These are phyloP conservation scores for Danio rerio DNA, from an alignment of 2,113 vertebrate species.

Conservation along the genomic window DNA sequence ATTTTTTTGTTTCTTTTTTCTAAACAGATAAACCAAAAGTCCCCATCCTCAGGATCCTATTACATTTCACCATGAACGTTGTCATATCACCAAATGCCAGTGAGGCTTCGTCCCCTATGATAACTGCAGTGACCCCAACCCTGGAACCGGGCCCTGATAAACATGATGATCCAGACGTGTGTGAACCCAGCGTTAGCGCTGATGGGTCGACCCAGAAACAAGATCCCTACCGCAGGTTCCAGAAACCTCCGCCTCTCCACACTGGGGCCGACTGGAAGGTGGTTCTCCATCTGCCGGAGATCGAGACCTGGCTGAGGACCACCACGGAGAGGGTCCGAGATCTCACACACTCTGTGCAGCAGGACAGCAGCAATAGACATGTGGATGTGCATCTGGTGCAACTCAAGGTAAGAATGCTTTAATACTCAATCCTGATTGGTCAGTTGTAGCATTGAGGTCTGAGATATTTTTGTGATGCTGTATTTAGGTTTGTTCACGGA, in stretches of 20 bases:
- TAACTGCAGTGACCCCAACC: slow-evolving; percentile 87
- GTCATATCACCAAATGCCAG: slow-evolving; percentile 81
- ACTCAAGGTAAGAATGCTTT: slow-evolving; percentile 86
- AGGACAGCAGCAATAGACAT: slow-evolving; percentile 87
- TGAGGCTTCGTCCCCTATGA: slow-evolving; percentile 85
- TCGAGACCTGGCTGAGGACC: slow-evolving; percentile 93
- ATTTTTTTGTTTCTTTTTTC: slow-evolving; percentile 47
- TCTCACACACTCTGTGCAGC: slow-evolving; percentile 91
- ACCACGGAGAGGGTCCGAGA: slow-evolving; percentile 89
- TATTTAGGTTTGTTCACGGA: background rate
- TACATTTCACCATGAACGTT: slow-evolving; percentile 82
- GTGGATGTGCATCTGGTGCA: slow-evolving; percentile 96
- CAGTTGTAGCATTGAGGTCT: background rate
- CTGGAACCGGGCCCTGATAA: slow-evolving; percentile 66
- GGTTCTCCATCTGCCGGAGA: slow-evolving; percentile 94
- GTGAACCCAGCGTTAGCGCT: slow-evolving; percentile 62
- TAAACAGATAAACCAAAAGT: slow-evolving; percentile 75
- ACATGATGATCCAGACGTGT: slow-evolving; percentile 67
- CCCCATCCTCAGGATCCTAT: slow-evolving; percentile 63
- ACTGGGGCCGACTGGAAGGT: slow-evolving; percentile 97
- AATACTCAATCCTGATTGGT: background rate
- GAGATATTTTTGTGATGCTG: background rate
- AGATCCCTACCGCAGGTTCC: slow-evolving; percentile 78
- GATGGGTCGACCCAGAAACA: slow-evolving; percentile 69
- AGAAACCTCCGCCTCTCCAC: slow-evolving; percentile 92